These are phyloP conservation scores for Carassius carassius DNA, from an alignment of 2,113 vertebrate genomes.

Conservation along the genomic window DNA sequence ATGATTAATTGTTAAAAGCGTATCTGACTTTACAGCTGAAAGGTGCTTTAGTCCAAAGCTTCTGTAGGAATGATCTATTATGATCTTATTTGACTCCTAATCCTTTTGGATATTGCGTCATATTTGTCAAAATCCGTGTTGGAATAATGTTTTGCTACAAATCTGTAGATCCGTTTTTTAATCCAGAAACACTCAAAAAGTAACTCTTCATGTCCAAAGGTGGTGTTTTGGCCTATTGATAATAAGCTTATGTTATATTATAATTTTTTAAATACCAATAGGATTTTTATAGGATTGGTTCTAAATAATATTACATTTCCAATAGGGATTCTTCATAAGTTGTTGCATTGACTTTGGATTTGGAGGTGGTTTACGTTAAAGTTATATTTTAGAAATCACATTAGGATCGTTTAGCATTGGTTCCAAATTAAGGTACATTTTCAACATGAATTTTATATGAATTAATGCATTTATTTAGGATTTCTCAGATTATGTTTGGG, in stretches of 20 bases:
- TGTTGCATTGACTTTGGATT: background rate
- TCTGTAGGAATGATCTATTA: background rate
- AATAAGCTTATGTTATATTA: no score
- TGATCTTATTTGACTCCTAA: background rate
- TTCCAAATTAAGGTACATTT: background rate
- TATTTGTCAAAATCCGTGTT: background rate
- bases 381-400: background rate
- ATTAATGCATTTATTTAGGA: background rate
- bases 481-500: background rate
- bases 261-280: background rate
- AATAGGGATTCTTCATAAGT: background rate
- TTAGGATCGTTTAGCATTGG: background rate
- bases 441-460: background rate
- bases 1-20: background rate
- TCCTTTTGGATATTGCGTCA: background rate
- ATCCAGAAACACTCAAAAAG: background rate
- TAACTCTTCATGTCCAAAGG: background rate
- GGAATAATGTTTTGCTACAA: constrained; percentile 5
- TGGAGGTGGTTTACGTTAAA: background rate
- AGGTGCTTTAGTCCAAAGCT: background rate
- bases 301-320: background rate
- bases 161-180: background rate
- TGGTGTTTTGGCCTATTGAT: background rate
- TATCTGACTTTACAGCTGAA: background rate
- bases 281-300: background rate